phyloP scores from a whole-genome alignment of 2,113 vertebrate genomes.

The Callorhinus ursinus region DNA sequence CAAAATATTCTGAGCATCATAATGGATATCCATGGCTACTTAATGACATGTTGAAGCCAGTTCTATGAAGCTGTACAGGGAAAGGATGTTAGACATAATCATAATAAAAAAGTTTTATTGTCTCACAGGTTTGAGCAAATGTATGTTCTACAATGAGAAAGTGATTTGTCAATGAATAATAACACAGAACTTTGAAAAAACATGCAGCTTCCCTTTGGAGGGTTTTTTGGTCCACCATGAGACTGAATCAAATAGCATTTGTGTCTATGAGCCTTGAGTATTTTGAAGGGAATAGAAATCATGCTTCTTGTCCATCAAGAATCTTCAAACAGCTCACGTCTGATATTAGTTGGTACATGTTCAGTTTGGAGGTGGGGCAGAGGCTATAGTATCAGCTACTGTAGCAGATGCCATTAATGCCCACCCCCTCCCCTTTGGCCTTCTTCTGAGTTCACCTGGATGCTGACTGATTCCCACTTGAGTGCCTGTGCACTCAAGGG shows the following conservation, averaged over 20 bases:
- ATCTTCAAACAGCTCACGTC: background rate
- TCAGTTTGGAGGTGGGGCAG: no score
- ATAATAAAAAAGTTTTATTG: background rate
- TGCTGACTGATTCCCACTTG: rapidly evolving
- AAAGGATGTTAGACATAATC: background rate
- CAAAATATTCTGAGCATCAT: background rate
- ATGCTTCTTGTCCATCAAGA: background rate
- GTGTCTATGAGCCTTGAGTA: background rate
- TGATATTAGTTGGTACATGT: background rate
- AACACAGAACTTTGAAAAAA: background rate
- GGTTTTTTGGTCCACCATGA: background rate
- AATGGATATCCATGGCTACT: background rate
- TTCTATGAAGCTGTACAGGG: background rate
- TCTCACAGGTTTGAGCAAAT: background rate
- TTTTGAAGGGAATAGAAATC: background rate
- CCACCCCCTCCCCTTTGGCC: rapidly evolving
- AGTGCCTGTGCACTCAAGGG: no score
- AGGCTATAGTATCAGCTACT: background rate
- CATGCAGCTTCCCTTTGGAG: background rate
- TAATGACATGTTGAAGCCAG: background rate
- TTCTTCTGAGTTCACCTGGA: background rate
- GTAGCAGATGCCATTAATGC: background rate
- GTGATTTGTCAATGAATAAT: background rate
- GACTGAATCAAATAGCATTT: background rate
- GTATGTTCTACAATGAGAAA: background rate